These are phyloP conservation scores for Calephelis nemesis DNA, from an alignment of 1,140 invertebrate genomes.

Conservation along the genomic window DNA sequence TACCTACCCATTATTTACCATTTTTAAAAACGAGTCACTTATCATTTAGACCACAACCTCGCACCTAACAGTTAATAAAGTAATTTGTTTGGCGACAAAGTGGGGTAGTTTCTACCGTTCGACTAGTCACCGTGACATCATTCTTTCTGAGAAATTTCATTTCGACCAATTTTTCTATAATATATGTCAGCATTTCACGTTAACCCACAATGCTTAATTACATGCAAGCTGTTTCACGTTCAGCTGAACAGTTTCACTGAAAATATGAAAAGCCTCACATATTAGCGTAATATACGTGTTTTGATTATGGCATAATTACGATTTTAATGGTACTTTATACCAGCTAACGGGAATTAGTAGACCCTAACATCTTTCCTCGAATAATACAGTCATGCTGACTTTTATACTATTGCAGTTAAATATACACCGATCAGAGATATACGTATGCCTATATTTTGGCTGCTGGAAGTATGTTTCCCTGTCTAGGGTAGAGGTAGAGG, in stretches of 20 bases:
- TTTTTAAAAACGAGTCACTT: neutral
- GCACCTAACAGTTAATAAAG: conserved; percentile 15
- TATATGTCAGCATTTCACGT: conserved; percentile 13
- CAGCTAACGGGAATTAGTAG: too few relatives aligned
- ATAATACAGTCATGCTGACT: too few relatives aligned
- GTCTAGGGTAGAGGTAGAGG: too few relatives aligned
- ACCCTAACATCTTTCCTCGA: too few relatives aligned
- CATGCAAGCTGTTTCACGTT: conserved; percentile 2
- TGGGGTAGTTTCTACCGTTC: conserved; percentile 10
- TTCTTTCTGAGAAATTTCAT: conserved; percentile 16
- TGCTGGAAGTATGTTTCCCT: too few relatives aligned
- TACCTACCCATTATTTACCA: too few relatives aligned
- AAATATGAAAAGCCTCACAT: conserved; percentile 3
- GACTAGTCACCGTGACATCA: conserved; percentile 14
- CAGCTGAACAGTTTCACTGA: conserved; percentile 1
- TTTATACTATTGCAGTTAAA: too few relatives aligned
- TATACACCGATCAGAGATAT: too few relatives aligned
- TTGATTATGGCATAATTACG: neutral
- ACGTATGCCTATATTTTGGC: too few relatives aligned
- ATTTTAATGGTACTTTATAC: neutral
- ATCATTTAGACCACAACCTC: conserved; percentile 3
- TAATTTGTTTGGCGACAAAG: conserved; percentile 17
- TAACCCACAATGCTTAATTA: conserved; percentile 3
- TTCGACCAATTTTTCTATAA: conserved; percentile 8
- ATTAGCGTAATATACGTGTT: neutral